These are phyloP conservation scores for Drosophila mulleri DNA, from an alignment of 2,888 invertebrate species.

Conservation along the genomic window DNA sequence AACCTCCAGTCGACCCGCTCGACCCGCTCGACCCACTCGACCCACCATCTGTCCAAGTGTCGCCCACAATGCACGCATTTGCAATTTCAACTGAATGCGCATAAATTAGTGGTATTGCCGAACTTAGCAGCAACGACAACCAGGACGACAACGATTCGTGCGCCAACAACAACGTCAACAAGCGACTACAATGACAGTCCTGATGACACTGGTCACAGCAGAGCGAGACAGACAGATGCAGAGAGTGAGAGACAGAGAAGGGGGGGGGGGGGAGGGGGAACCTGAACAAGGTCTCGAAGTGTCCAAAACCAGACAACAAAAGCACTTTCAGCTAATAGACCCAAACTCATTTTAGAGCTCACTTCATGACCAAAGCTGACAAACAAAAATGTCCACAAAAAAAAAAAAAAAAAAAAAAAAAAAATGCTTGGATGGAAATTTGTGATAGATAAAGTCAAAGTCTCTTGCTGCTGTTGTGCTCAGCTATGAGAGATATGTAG, in stretches of 20 bases:
- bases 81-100: slow-evolving; percentile 77
- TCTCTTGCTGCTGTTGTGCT: not conserved
- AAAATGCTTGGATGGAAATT: not conserved
- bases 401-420: too few relatives aligned
- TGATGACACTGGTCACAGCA: slow-evolving; percentile 28
- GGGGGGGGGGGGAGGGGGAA: not conserved
- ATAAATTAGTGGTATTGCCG: slow-evolving; percentile 73
- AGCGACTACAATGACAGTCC: slow-evolving; percentile 21
- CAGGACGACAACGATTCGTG: slow-evolving; percentile 8
- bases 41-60: slow-evolving; percentile 10
- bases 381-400: not conserved
- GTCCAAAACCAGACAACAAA: not conserved
- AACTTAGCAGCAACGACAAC: slow-evolving; percentile 32
- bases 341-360: slow-evolving; percentile 1
- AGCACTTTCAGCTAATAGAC: slow-evolving; percentile 12
- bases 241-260: too few relatives aligned
- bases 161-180: slow-evolving; percentile 8
- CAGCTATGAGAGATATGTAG: not conserved
- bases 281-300: not conserved
- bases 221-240: not conserved
- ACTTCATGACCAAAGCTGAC: not conserved
- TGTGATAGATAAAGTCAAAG: not conserved
- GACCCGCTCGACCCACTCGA: not conserved
- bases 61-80: slow-evolving; percentile 66
- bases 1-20: not conserved